Evolutionary conservation across 2,113 vertebrate species (phyloP).

Genomic region (Nesoenas mayeri): DNA sequence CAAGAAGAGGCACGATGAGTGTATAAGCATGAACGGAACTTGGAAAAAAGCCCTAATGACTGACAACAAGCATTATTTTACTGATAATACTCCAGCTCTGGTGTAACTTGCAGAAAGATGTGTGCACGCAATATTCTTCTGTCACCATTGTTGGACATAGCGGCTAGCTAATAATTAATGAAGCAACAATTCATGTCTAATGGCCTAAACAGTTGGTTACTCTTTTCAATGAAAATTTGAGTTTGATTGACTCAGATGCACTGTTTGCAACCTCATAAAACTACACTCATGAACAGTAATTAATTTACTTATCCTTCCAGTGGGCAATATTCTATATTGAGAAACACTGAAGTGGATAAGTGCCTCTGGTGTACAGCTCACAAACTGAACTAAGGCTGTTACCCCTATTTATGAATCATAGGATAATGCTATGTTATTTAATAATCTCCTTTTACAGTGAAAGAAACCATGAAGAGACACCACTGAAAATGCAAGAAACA

Average conservation of each 20-base stretch:
- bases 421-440: neutral
- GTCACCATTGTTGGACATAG: constrained; percentile 45
- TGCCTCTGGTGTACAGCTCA: neutral
- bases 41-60: constrained; percentile 66
- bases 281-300: constrained; percentile 25
- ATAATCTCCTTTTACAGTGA: neutral
- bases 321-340: neutral
- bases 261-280: constrained; percentile 48
- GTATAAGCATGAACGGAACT: constrained; percentile 39
- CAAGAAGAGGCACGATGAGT: constrained; percentile 55
- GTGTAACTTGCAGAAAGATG: constrained; percentile 32
- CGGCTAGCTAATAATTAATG: constrained; percentile 67
- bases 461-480: neutral
- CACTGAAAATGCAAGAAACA: neutral
- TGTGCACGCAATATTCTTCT: constrained; percentile 20
- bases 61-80: constrained; percentile 55
- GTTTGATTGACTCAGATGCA: constrained; percentile 52
- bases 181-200: constrained; percentile 59
- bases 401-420: neutral
- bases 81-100: constrained; percentile 8
- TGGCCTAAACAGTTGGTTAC: constrained; percentile 53
- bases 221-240: constrained; percentile 48
- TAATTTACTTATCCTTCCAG: constrained; percentile 26
- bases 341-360: neutral
- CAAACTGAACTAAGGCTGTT: neutral